Evolutionary conservation across 2,888 invertebrate genomes (phyloP).

Genomic region (Alloplasta piceator): DNA sequence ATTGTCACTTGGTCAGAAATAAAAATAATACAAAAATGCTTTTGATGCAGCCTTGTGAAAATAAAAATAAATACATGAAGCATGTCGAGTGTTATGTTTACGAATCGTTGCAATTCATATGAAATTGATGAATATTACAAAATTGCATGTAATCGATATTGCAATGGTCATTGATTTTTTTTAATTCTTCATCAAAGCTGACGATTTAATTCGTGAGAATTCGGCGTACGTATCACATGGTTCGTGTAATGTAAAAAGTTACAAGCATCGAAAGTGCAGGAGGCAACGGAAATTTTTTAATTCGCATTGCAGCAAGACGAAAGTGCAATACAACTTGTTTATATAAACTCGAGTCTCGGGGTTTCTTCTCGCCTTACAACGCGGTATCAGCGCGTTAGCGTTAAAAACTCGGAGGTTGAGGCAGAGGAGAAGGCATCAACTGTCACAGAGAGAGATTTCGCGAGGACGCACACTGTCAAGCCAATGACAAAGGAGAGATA

Average conservation of each 20-base stretch:
- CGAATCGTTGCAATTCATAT: too few species aligned
- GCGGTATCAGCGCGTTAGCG: conserved; percentile 45
- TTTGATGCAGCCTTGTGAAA: too few species aligned
- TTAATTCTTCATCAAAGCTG: too few species aligned
- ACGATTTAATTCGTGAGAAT: too few species aligned
- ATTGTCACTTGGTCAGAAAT: too few species aligned
- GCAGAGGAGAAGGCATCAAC: conserved; percentile 7
- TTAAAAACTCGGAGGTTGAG: conserved; percentile 19
- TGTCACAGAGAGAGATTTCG: conserved; percentile 47
- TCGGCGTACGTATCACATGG: too few species aligned
- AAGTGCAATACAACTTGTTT: conserved; percentile 36
- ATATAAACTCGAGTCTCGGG: conserved; percentile 44
- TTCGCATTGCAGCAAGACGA: conserved; percentile 26
- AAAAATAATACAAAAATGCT: too few species aligned
- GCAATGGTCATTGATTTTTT: too few species aligned
- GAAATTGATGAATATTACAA: too few species aligned
- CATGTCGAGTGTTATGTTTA: too few species aligned
- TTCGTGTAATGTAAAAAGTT: background rate
- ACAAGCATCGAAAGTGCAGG: conserved; percentile 20
- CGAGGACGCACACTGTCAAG: conserved; percentile 40
- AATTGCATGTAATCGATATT: too few species aligned
- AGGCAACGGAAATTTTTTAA: background rate
- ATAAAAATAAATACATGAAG: too few species aligned
- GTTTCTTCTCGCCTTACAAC: conserved; percentile 58
- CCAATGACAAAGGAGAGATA: conserved; percentile 53